Base-by-base conservation (phyloP, 1,140 invertebrate species). In the Marisa cornuarietis region DNA sequence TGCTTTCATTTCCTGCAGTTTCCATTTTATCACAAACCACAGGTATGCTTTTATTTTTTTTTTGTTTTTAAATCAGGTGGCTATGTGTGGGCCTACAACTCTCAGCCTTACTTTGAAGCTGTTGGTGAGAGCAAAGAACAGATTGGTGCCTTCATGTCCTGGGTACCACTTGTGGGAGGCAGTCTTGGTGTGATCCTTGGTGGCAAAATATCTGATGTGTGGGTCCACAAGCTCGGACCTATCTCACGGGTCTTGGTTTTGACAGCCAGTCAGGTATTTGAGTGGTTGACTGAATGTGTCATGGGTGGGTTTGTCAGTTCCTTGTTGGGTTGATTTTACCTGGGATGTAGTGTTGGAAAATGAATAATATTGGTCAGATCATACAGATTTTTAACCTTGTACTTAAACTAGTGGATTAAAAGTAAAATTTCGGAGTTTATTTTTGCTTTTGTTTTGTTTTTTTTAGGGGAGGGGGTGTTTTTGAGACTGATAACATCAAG, bases 161-260 rank as follows among this genome's bases (percentile, higher is more conserved):
- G 90, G 88, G 90, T 92, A n/a, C 91, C 91, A 0, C 87, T 92
- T 31, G 90, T 91, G 31, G 95, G 96, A 84, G 97, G 96, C 3
- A 95, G 94, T 81, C 93, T 97, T 31, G 96, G 97, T 31, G 96
- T 97, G 0, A 94, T 97, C 0, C 93, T 95, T 11, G 97, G 97
- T 4, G 97, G 97, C 16, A 93, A 97, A 63, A 92, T 97, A 0
- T 97, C 96, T 20, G 97, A 98, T 89, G 95, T 95, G 90, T 94
- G 97, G 80, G 96, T 97, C 0, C 95, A 95, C 26, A 95, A 95
- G 88, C 94, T 97, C 93, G 96, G 96, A 54, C 94, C 97, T 11
- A 92, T 94, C 82, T 96, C 96, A 0, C 92, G 97, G 84, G 95
- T 97, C 8, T 93, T 95, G 76, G 94, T 97, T 6, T 91, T 98